Percentiles rank a stretch among this genome's conserved stretches.
These are phyloP conservation scores for Indicator indicator DNA, from an alignment of 2,113 vertebrate genomes.

Conservation along the genomic window DNA sequence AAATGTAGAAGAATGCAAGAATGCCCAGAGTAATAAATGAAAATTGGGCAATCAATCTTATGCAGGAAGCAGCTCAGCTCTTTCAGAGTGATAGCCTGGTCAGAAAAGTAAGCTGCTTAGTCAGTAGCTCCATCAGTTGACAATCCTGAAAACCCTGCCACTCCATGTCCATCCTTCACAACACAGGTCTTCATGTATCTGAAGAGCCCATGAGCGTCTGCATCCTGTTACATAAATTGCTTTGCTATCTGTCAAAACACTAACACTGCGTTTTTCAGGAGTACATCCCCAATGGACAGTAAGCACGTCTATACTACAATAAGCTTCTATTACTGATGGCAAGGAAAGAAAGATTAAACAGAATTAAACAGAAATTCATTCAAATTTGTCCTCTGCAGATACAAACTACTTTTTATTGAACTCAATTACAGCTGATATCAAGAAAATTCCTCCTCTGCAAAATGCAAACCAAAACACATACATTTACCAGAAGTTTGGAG, in stretches of 20 bases:
- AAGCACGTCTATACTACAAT: not conserved
- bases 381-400: not conserved
- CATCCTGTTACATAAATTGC: not conserved
- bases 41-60: not conserved
- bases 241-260: not conserved
- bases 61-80: not conserved
- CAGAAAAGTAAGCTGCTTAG: not conserved
- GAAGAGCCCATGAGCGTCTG: not conserved
- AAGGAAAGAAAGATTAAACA: not conserved
- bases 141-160: not conserved
- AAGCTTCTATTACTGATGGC: not conserved
- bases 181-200: not conserved
- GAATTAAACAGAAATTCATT: no score
- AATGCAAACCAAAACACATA: not conserved
- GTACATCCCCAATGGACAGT: not conserved
- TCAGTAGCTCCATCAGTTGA: not conserved
- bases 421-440: not conserved
- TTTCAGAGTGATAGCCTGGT: not conserved
- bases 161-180: not conserved
- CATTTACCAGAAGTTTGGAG: not conserved
- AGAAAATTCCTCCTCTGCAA: not conserved
- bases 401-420: not conserved
- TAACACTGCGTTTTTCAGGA: not conserved
- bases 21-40: not conserved
- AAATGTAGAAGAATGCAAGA: not conserved